Evolutionary conservation across 2,113 vertebrate species (phyloP).

Genomic region (Pterophyllum scalare): DNA sequence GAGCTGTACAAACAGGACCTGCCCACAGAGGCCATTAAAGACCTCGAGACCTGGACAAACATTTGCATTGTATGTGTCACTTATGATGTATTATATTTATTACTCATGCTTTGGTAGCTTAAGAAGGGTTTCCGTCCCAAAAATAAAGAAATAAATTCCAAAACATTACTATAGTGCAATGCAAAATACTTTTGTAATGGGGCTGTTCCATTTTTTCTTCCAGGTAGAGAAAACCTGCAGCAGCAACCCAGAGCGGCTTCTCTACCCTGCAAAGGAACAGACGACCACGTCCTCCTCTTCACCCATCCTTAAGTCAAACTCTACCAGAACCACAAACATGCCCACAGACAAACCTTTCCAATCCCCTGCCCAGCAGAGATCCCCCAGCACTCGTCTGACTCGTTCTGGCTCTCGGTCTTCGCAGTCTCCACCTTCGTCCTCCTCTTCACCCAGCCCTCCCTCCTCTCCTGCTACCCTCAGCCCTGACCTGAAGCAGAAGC

Average conservation of each 20-base stretch:
- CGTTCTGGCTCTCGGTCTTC: slow-evolving; percentile 52
- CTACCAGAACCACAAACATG: slow-evolving; percentile 11
- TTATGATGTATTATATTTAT: not conserved
- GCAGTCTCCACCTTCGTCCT: slow-evolving; percentile 45
- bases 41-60: slow-evolving; percentile 89
- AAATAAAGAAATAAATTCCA: not conserved
- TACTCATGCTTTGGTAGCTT: not conserved
- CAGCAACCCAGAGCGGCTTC: slow-evolving; percentile 86
- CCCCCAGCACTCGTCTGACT: slow-evolving; percentile 9
- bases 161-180: not conserved
- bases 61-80: slow-evolving; percentile 85
- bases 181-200: not conserved
- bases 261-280: slow-evolving; percentile 86
- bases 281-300: slow-evolving; percentile 24
- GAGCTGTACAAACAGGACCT: slow-evolving; percentile 90
- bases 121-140: not conserved
- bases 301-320: slow-evolving; percentile 7
- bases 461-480: slow-evolving; percentile 58
- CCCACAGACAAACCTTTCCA: slow-evolving; percentile 15
- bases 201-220: not conserved
- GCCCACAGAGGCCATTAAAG: slow-evolving; percentile 83
- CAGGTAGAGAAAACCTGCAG: slow-evolving; percentile 89
- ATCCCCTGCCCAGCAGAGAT: slow-evolving; percentile 45
- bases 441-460: slow-evolving; percentile 56
- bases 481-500: slow-evolving; percentile 86